Evolutionary conservation across 2,113 vertebrate genomes (phyloP).

Genomic region (Callaeas wilsoni): DNA sequence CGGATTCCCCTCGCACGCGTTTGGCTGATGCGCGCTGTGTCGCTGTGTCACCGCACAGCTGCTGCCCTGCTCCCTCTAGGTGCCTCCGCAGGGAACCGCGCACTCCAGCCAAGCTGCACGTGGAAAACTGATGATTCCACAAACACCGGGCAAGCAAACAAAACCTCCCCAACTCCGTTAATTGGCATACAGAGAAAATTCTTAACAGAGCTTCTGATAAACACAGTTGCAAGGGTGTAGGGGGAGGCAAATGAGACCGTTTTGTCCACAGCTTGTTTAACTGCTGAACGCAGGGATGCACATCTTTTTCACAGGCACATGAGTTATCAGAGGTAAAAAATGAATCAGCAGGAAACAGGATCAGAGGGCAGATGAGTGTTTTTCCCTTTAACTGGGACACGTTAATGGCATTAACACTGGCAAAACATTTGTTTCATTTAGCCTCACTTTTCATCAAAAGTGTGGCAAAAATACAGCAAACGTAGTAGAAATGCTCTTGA

Average conservation of each 20-base stretch:
- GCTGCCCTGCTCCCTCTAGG: neutral
- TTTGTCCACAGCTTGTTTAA: neutral
- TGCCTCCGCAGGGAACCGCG: neutral
- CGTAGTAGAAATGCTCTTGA: neutral
- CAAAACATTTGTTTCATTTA: neutral
- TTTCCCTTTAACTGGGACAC: rapidly evolving
- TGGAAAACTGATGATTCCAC: neutral
- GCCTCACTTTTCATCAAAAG: neutral
- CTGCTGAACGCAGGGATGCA: neutral
- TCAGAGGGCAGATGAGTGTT: neutral
- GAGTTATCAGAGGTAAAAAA: neutral
- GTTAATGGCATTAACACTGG: neutral
- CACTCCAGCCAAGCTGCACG: neutral
- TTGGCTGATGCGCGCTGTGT: too few relatives aligned
- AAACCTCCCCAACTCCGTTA: neutral
- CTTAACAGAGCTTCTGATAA: neutral
- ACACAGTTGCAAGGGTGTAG: neutral
- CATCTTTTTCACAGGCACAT: neutral
- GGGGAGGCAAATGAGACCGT: neutral
- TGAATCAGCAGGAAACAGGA: neutral
- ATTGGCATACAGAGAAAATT: neutral
- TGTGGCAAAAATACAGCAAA: neutral
- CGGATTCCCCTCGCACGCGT: neutral
- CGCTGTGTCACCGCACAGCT: too few relatives aligned
- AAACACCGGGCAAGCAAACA: neutral